phyloP scores from a whole-genome alignment of 2,113 vertebrate genomes.

The Acinonyx jubatus region DNA sequence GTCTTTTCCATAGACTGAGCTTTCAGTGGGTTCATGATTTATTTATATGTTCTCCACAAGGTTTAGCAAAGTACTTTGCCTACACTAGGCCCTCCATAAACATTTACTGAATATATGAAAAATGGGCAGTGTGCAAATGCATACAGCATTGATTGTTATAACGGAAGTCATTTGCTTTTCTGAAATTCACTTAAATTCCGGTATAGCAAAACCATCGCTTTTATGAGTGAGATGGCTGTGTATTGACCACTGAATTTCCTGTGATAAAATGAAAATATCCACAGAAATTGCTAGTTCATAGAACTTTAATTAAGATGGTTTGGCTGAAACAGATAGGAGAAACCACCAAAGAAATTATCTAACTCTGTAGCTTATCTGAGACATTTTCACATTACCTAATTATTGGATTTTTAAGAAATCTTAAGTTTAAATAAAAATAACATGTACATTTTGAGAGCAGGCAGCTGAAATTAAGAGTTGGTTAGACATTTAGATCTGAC shows the following conservation, averaged over 20 bases:
- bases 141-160: background rate
- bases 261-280: background rate
- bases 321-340: background rate
- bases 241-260: background rate
- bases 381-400: background rate
- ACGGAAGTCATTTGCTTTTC: background rate
- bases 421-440: conserved; percentile 4
- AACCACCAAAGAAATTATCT: background rate
- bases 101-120: background rate
- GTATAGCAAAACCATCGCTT: conserved; percentile 14
- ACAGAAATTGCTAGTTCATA: conserved; percentile 31
- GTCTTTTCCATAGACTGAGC: background rate
- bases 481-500: background rate
- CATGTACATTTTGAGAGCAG: background rate
- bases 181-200: conserved; percentile 45
- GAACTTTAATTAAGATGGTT: background rate
- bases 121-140: background rate
- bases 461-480: background rate
- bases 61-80: background rate
- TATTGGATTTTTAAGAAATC: background rate
- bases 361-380: background rate
- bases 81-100: background rate
- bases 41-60: background rate
- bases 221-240: background rate
- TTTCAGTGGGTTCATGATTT: background rate